phyloP scores from a whole-genome alignment of 2,113 vertebrate species.

The Corydoras maculifer region DNA sequence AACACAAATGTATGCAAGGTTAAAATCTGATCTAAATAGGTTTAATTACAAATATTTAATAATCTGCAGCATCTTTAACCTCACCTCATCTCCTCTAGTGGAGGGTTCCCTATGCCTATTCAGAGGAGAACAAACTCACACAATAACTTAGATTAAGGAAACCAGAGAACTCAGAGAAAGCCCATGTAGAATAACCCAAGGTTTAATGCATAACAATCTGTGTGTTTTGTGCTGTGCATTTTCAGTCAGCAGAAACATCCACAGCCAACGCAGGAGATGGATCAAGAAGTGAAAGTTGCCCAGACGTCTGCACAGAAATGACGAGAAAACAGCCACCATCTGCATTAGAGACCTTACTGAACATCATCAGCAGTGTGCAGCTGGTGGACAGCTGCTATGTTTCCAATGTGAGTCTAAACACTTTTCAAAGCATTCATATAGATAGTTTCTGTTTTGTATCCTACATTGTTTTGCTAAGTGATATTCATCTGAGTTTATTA shows the following conservation, averaged over 20 bases:
- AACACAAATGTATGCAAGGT: too few relatives aligned
- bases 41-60: too few relatives aligned
- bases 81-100: too few relatives aligned
- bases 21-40: too few relatives aligned
- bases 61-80: too few relatives aligned
- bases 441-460: too few relatives aligned
- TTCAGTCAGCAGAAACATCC: slow-evolving; percentile 19
- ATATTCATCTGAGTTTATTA: too few relatives aligned
- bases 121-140: too few relatives aligned
- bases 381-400: slow-evolving; percentile 45
- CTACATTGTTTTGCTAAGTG: too few relatives aligned
- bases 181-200: neutral
- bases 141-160: too few relatives aligned
- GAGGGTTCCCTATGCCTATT: too few relatives aligned
- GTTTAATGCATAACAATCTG: neutral
- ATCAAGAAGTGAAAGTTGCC: neutral
- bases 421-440: neutral
- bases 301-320: neutral
- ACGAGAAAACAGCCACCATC: neutral
- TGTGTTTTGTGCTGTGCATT: neutral
- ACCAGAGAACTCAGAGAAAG: too few relatives aligned
- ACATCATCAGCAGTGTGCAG: slow-evolving; percentile 49
- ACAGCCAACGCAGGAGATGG: neutral
- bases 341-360: slow-evolving; percentile 43
- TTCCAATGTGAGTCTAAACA: slow-evolving; percentile 53